Percentiles rank a stretch among this genome's conserved stretches.
Evolutionary conservation across 1,140 invertebrate species (phyloP).

Genomic region (Bicyclus anynana): DNA sequence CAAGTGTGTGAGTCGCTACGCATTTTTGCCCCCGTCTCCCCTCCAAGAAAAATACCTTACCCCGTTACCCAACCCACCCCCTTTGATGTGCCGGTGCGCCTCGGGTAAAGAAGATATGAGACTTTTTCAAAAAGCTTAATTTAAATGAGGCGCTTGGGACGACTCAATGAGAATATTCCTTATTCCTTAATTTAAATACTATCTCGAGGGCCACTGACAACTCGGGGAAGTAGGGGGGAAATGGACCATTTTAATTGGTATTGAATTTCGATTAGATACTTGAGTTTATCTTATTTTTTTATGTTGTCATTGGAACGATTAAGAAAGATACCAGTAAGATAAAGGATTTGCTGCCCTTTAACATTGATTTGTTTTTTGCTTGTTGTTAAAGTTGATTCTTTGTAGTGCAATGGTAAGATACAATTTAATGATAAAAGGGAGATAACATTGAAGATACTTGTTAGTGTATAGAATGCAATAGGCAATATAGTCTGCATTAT

Average conservation of each 20-base stretch:
- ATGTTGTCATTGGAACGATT: constrained; percentile 23
- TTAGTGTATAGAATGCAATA: too few relatives aligned
- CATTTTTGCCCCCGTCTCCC: constrained; percentile 62
- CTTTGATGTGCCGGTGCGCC: constrained; percentile 71
- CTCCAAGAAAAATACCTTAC: constrained; percentile 72
- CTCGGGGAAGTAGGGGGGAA: constrained; percentile 34
- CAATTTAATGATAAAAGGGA: background rate
- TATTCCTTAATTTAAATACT: constrained; percentile 75
- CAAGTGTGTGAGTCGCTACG: constrained; percentile 69
- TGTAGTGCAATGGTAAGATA: background rate
- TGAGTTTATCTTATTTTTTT: constrained; percentile 47
- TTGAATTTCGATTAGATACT: constrained; percentile 72
- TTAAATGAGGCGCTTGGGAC: constrained; percentile 71
- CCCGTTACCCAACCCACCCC: constrained; percentile 58
- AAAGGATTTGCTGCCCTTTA: background rate
- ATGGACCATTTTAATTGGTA: constrained; percentile 71
- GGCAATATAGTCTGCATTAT: too few relatives aligned
- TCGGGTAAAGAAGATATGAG: constrained; percentile 74
- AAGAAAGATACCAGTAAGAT: background rate
- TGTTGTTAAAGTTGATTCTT: background rate
- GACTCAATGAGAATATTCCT: constrained; percentile 70
- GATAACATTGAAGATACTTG: too few relatives aligned
- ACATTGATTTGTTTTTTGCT: background rate
- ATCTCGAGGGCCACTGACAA: constrained; percentile 55
- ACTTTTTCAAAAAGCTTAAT: constrained; percentile 77